These are phyloP conservation scores for Aleiodes alternator DNA, from an alignment of 2,888 invertebrate species.

Conservation along the genomic window DNA sequence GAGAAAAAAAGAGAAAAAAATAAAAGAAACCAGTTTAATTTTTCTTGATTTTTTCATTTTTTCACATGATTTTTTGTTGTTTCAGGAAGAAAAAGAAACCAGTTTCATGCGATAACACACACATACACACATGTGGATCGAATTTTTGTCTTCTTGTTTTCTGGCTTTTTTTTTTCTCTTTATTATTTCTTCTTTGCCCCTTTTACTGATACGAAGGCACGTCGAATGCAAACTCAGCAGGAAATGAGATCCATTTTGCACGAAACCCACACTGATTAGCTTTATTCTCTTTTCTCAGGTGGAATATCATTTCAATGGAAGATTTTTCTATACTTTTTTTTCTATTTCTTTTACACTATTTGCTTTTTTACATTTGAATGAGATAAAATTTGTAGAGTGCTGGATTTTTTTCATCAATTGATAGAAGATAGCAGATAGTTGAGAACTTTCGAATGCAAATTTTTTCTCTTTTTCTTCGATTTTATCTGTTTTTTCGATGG, in stretches of 20 bases:
- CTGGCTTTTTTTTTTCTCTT: neutral
- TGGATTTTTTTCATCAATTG: neutral
- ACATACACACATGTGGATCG: neutral
- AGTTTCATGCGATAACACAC: slow-evolving; percentile 14
- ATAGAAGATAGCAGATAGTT: neutral
- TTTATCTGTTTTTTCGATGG: too few relatives aligned
- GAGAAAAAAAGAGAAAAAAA: neutral
- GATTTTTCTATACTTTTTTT: slow-evolving; percentile 1
- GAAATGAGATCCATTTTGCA: slow-evolving; percentile 31
- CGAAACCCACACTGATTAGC: slow-evolving; percentile 15
- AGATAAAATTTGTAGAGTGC: too few relatives aligned
- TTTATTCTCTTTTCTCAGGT: slow-evolving; percentile 22
- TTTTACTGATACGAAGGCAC: slow-evolving; percentile 11
- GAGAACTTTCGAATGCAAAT: too few relatives aligned
- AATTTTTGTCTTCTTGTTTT: neutral
- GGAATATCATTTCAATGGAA: neutral
- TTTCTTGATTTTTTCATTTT: neutral
- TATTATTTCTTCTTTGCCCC: neutral
- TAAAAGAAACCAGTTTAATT: slow-evolving; percentile 11
- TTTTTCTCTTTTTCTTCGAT: too few relatives aligned
- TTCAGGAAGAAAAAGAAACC: slow-evolving; percentile 5
- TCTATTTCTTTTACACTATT: neutral
- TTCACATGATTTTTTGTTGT: slow-evolving; percentile 22
- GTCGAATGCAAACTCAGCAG: slow-evolving; percentile 26
- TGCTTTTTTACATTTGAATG: neutral